Percentiles rank a stretch among this genome's conserved stretches.
Conservation (phyloP, 2,113 vertebrate species). For the Mesitornis unicolor region DNA sequence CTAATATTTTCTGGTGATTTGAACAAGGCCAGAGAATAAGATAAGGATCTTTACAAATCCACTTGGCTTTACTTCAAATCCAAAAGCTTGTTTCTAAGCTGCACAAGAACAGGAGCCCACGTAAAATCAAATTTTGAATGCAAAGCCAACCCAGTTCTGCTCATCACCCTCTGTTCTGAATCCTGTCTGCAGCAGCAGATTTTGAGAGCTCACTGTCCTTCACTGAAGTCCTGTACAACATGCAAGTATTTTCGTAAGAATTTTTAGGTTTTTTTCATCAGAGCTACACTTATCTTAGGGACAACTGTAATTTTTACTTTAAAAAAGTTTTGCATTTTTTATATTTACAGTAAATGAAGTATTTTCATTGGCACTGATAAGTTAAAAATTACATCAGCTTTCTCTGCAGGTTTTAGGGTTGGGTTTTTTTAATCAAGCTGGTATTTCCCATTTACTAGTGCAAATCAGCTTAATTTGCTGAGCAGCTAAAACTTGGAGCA, state of each 20-base stretch:
- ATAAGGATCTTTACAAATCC: constrained; percentile 42
- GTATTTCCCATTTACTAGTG: background rate
- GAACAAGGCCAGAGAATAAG: background rate
- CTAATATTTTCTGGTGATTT: constrained; percentile 17
- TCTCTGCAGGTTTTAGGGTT: background rate
- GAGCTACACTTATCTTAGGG: background rate
- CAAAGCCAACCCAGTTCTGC: constrained; percentile 31
- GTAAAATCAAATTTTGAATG: background rate
- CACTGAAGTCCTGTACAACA: background rate
- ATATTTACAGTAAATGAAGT: background rate
- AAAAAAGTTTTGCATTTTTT: background rate
- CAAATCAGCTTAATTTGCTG: background rate
- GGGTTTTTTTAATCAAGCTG: background rate
- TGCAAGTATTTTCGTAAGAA: background rate
- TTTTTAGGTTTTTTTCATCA: background rate
- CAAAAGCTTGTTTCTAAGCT: background rate
- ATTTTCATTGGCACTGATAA: background rate
- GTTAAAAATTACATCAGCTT: background rate
- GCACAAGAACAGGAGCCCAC: background rate
- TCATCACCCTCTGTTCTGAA: background rate
- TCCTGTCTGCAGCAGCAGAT: background rate
- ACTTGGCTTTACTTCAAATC: constrained; percentile 21
- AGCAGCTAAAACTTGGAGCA: background rate
- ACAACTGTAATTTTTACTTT: background rate
- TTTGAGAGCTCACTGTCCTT: background rate